Evolutionary conservation across 2,113 vertebrate species (phyloP), one percentile per base, ranked within the genome.

Genomic region (Mesitornis unicolor): DNA sequence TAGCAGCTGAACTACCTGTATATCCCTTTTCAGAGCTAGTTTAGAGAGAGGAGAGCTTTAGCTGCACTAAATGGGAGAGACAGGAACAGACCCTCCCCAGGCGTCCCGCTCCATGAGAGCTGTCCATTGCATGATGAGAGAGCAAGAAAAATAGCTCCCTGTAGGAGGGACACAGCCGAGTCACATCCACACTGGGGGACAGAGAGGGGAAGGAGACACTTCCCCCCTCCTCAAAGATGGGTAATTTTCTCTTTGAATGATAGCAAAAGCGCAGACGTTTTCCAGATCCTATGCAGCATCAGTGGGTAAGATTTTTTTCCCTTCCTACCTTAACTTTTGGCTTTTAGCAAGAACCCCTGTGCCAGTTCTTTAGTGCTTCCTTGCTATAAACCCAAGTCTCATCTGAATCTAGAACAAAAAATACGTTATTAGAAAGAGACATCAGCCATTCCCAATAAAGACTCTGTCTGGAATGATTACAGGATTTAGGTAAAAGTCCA

Each of bases 361-460:
- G 54, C 35, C 8, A 5, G 67, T 88, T 95, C 79, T 94, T 84
- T 84, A 92, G 43, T 67, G 63, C 77, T 87, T 83, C 51, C 85
- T 92, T 81, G 35, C 89, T 97, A 90, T 61, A 87, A 96, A 94
- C 60, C 4, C 77, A 93, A 94, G 36, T 78, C 83, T 75, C 82
- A 93, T 74, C 51, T 92, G 45, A 84, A 75, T 84, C 76, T 60
- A 91, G 60, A 85, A 91, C 13, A 87, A 89, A 65, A 87, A 42
- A 68, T 11, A 45, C 21, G 53, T 60, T 51, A 85, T 69, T 96
- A 88, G 67, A 92, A 84, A 85, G 36, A 61, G 16, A 61, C 11
- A 88, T 2, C 16, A 63, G 38, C 42, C 35, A 56, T 69, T 84
- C 31, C 36, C 38, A 88, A 51, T 21, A 54, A 59, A 77, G 25